Evolutionary conservation across 2,797 vertebrate genomes (phyloP).

Genomic region (Sylvilagus floridanus): DNA sequence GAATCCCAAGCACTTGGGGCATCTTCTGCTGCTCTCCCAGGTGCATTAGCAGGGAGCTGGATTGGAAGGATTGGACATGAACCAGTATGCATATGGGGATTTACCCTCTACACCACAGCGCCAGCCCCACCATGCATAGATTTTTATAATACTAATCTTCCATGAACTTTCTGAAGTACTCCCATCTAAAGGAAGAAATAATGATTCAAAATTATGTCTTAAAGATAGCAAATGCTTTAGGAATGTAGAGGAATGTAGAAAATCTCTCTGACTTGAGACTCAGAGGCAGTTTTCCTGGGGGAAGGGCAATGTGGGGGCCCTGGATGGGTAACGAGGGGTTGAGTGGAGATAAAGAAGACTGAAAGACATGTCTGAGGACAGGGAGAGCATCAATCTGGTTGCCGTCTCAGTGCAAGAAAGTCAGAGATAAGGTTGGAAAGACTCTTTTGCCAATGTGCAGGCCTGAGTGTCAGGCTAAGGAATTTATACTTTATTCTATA

Average conservation of each 20-base stretch:
- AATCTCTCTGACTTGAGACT: constrained; percentile 8
- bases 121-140: no score
- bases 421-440: constrained; percentile 60
- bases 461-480: background rate
- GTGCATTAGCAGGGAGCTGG: no score
- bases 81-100: no score
- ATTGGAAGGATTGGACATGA: no score
- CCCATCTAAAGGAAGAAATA: constrained; percentile 5
- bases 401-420: background rate
- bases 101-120: no score
- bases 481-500: background rate
- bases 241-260: constrained; percentile 14
- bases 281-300: background rate
- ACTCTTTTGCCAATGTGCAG: background rate
- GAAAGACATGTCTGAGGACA: constrained; percentile 45
- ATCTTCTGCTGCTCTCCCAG: no score
- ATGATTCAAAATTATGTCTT: background rate
- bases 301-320: background rate
- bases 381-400: background rate
- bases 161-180: no score
- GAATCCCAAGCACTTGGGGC: no score
- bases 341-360: background rate
- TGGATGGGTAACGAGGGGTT: background rate
- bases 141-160: no score
- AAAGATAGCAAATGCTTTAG: background rate